Base-by-base conservation (phyloP, 2,113 vertebrate species). In the Sula dactylatra region DNA sequence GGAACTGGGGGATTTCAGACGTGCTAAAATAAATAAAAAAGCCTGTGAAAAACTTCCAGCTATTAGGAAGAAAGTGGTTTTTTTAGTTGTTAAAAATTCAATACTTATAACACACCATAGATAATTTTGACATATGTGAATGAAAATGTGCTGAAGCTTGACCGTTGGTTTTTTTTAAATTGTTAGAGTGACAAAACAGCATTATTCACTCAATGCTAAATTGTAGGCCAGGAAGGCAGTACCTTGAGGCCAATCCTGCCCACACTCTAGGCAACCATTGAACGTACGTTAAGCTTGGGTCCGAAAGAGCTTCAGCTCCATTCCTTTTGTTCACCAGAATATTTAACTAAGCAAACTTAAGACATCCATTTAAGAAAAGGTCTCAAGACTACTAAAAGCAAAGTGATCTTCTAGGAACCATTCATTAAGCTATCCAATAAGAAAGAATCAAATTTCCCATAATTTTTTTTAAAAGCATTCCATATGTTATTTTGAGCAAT, bases 1-100 rank as follows among this genome's bases (percentile, higher is more conserved):
- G 98, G 96, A 99, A 99, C 96, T 99, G 99, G 85, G 99, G 99
- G 82, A 99, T 99, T 98, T 99, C 99, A 94, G 99, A 98, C 2
- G 77, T 96, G 92, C 99, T 99, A 89, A 42, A 96, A 90, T 9
- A 82, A 95, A 95, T 44, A 71, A 93, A 91, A 79, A 93, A 11
- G 18, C 10, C 71, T 90, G 38, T 94, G 52, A 80, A 92, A 92
- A 82, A 93, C 52, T 56, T 54, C 5, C 59, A 79, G 36, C 16
- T 80, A 65, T 73, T 27, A 86, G 58, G 64, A 92, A 82, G 32
- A 90, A 21, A 95, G 6, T n/a, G 3, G 24, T 12, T 38, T 82
- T 61, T 65, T 55, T 52, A 78, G 67, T 40, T 91, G 36, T 86
- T 79, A 82, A 82, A 61, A 73, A 88, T 86, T 89, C 77, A 86